phyloP scores from a whole-genome alignment of 2,888 invertebrate genomes.

The Trichopria drosophilae region DNA sequence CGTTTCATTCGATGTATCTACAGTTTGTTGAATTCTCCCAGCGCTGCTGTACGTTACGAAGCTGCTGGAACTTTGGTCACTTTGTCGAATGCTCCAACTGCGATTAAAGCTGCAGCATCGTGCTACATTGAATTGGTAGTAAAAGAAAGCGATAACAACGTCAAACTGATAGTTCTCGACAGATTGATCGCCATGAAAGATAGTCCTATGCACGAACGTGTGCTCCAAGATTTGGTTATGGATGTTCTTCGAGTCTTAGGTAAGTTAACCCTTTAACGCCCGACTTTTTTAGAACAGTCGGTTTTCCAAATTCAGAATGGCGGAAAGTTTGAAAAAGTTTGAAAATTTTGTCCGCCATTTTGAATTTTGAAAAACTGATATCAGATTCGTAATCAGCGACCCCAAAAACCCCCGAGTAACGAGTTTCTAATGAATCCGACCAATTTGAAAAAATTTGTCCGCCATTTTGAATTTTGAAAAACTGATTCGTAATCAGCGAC shows the following conservation, averaged over 20 bases:
- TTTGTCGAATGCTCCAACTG: constrained; percentile 95
- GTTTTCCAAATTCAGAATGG: no score
- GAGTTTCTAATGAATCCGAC: no score
- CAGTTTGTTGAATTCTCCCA: constrained; percentile 91
- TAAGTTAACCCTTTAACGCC: constrained; percentile 56
- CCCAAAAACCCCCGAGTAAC: no score
- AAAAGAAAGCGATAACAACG: constrained; percentile 99
- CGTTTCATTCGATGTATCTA: constrained; percentile 99
- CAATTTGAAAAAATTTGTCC: no score
- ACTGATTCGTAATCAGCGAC: no score
- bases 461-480: no score
- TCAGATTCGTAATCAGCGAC: no score
- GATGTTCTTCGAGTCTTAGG: constrained; percentile 93
- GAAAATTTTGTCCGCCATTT: no score
- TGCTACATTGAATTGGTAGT: constrained; percentile 98
- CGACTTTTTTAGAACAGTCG: no score
- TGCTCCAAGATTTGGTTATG: constrained; percentile 91
- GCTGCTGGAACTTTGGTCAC: constrained; percentile 98
- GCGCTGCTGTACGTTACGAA: constrained; percentile 97
- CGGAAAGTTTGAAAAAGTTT: no score
- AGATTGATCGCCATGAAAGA: constrained; percentile 86
- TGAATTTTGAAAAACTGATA: no score
- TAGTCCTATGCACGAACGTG: constrained; percentile 80
- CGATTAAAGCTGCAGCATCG: constrained; percentile 95
- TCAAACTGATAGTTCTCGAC: constrained; percentile 96